A percentile compares a stretch with the other conserved stretches of the same genome.
phyloP scores from a whole-genome alignment of 2,888 invertebrate species.

The Heterodera filipjevi region DNA sequence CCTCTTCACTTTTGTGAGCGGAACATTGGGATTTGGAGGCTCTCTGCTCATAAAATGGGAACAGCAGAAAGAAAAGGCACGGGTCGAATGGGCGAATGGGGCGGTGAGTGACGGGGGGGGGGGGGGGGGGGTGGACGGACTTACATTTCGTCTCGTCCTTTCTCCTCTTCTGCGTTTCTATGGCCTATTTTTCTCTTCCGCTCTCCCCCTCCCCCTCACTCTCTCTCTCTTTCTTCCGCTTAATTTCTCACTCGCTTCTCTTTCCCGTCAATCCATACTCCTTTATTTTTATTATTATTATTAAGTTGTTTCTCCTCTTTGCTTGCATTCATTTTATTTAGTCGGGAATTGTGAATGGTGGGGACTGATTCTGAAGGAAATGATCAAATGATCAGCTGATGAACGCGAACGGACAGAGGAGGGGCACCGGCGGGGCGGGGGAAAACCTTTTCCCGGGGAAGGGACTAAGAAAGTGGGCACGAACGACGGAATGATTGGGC shows the following conservation, averaged over 20 bases:
- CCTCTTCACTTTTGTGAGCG: neutral
- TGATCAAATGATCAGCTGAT: slow-evolving; percentile 4
- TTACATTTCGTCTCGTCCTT: neutral
- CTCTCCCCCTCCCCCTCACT: neutral
- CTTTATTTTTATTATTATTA: too few species aligned
- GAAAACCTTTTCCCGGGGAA: neutral
- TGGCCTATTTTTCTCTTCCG: neutral
- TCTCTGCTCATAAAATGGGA: neutral
- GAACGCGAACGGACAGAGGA: neutral
- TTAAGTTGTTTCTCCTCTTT: neutral
- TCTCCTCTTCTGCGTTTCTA: neutral
- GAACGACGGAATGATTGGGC: neutral
- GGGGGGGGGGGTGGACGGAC: neutral
- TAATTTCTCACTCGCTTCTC: neutral
- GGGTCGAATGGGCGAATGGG: neutral
- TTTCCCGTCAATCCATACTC: neutral
- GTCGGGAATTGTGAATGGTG: neutral
- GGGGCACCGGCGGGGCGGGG: neutral
- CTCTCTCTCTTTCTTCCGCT: neutral
- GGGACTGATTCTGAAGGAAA: neutral
- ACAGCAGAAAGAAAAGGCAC: neutral
- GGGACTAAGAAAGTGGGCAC: neutral
- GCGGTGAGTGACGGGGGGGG: neutral
- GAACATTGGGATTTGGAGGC: slow-evolving; percentile 5
- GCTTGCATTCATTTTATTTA: neutral